These are phyloP conservation scores for Kryptolebias ocellatus DNA, from an alignment of 2,797 vertebrate species.

Conservation along the genomic window DNA sequence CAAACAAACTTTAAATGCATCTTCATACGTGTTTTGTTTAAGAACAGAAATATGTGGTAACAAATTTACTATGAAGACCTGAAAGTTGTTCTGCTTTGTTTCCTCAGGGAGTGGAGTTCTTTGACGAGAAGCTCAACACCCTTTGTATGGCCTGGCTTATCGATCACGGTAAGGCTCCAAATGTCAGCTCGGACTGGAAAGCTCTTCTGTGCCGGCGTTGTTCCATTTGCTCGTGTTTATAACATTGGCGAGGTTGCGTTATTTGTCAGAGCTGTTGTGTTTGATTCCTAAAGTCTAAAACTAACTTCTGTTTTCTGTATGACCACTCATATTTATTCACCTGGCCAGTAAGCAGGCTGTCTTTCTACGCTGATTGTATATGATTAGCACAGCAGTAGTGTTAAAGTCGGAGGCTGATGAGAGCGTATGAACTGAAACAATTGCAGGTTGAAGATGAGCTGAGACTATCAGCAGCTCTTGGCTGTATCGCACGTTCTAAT, in stretches of 20 bases:
- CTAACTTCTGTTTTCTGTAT: too few species aligned
- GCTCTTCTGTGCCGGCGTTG: background rate
- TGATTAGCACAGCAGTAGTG: constrained; percentile 6
- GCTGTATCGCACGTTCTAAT: constrained; percentile 1
- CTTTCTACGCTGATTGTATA: background rate
- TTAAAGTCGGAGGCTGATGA: constrained; percentile 6
- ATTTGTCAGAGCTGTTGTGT: too few species aligned
- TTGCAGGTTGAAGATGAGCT: background rate
- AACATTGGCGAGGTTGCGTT: background rate
- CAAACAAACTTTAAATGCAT: constrained; percentile 3
- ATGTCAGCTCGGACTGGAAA: background rate
- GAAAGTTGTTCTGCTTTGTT: constrained; percentile 12
- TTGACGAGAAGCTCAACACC: constrained; percentile 93
- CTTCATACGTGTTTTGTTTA: constrained; percentile 8
- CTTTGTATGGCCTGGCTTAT: constrained; percentile 96
- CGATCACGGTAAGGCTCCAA: constrained; percentile 86
- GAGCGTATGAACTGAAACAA: constrained; percentile 3
- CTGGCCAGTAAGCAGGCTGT: background rate
- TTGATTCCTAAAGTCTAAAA: too few species aligned
- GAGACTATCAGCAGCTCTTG: constrained; percentile 16
- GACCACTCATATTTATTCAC: background rate
- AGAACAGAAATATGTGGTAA: constrained; percentile 14
- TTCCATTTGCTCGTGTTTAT: background rate
- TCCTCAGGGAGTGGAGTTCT: constrained; percentile 91
- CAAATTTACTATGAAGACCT: too few species aligned